Evolutionary conservation across 2,888 invertebrate genomes (phyloP).

Genomic region (Epistrophella euchroma): DNA sequence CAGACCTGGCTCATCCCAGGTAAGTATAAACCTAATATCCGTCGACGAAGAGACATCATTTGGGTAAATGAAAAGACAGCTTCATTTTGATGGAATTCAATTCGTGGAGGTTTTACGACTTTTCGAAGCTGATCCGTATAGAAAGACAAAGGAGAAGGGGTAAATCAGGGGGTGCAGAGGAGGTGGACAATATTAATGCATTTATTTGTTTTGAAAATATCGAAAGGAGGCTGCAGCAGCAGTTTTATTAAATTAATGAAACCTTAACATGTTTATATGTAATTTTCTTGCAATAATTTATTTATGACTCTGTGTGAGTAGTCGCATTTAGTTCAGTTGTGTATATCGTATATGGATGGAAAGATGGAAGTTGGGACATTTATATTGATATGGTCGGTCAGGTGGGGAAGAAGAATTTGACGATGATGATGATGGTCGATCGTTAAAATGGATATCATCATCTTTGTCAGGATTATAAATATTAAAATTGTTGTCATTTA

Average conservation of each 20-base stretch:
- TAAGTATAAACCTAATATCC: conserved; percentile 10
- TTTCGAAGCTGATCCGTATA: conserved; percentile 14
- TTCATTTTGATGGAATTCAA: conserved; percentile 75
- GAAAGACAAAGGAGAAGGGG: not conserved
- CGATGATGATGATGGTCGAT: conserved; percentile 37
- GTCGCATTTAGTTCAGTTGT: conserved; percentile 9
- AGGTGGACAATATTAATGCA: conserved; percentile 52
- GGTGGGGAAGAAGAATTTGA: conserved; percentile 42
- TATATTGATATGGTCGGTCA: conserved; percentile 44
- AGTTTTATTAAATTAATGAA: conserved; percentile 70
- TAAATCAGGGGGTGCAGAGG: no score
- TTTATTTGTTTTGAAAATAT: conserved; percentile 30
- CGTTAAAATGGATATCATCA: conserved; percentile 75
- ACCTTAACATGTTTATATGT: conserved; percentile 47
- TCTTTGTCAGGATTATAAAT: conserved; percentile 72
- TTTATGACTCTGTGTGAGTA: conserved; percentile 63
- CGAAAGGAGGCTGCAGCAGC: conserved; percentile 13
- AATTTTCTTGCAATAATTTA: conserved; percentile 70
- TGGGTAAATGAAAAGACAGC: conserved; percentile 51
- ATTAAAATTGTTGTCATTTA: conserved; percentile 45
- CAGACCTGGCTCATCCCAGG: conserved; percentile 4
- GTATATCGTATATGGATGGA: not conserved
- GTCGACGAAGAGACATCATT: conserved; percentile 28
- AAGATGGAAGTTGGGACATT: conserved; percentile 24
- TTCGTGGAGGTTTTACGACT: conserved; percentile 68